Conservation (phyloP, 2,888 invertebrate species). For the Chrysotoxum bicinctum region DNA sequence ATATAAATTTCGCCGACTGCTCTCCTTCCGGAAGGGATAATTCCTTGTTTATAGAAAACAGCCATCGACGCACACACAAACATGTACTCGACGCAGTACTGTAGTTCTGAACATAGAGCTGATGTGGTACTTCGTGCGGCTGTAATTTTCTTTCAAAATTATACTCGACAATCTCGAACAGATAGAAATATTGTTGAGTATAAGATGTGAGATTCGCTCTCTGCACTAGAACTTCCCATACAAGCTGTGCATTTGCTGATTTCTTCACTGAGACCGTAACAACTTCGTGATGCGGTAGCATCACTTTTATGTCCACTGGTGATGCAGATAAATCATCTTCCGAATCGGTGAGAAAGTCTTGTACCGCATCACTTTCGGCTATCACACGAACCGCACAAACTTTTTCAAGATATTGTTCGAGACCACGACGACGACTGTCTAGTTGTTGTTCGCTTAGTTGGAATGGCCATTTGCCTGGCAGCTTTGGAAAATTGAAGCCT, state of each 20-base stretch:
- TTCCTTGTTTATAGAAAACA: conserved; percentile 89
- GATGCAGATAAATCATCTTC: conserved; percentile 91
- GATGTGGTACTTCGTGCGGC: conserved; percentile 97
- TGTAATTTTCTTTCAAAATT: conserved; percentile 98
- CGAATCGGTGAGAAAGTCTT: conserved; percentile 97
- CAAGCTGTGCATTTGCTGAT: conserved; percentile 94
- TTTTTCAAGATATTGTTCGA: conserved; percentile 99
- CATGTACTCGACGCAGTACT: conserved; percentile 98
- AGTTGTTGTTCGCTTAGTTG: conserved; percentile 98
- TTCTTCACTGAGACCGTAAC: conserved; percentile 94
- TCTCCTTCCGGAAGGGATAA: conserved; percentile 86
- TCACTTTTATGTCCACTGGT: conserved; percentile 89
- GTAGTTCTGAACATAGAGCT: conserved; percentile 99
- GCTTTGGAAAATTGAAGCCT: conserved; percentile 97
- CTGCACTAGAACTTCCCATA: conserved; percentile 92
- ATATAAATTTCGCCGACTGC: conserved; percentile 91
- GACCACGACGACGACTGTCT: conserved; percentile 95
- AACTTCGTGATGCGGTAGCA: conserved; percentile 95
- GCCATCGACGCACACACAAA: conserved; percentile 93
- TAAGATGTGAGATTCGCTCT: conserved; percentile 91
- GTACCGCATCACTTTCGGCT: conserved; percentile 98
- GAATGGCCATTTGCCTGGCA: conserved; percentile 99
- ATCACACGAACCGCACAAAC: conserved; percentile 98
- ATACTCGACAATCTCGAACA: conserved; percentile 98
- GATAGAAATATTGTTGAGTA: conserved; percentile 94